phyloP scores from a whole-genome alignment of 2,888 invertebrate genomes.

The Sympetrum striolatum region DNA sequence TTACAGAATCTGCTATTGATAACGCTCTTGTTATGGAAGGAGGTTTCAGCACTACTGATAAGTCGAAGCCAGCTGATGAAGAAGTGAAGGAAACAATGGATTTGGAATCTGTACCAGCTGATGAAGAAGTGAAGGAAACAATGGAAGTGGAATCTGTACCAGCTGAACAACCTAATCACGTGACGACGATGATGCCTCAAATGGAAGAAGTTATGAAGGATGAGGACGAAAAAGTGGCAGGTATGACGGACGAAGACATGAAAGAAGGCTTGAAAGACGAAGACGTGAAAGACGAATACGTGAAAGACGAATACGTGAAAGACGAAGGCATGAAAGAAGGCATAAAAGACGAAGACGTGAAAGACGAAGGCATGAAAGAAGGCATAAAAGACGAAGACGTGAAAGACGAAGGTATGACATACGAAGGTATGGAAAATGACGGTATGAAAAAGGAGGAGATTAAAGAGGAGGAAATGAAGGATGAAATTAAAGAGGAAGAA shows the following conservation, averaged over 20 bases:
- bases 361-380: neutral
- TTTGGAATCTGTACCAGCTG: neutral
- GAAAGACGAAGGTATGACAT: neutral
- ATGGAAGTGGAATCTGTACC: neutral
- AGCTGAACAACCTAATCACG: neutral
- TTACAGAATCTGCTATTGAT: neutral
- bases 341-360: too few relatives aligned
- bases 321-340: too few relatives aligned
- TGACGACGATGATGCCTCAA: neutral
- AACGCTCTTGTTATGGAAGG: neutral
- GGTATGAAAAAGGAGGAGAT: too few relatives aligned
- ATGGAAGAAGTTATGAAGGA: neutral
- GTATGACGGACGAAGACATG: neutral
- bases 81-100: neutral
- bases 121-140: neutral
- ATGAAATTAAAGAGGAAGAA: neutral
- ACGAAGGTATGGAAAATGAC: neutral
- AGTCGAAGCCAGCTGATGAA: neutral
- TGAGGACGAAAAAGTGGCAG: neutral
- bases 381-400: neutral
- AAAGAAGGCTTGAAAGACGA: too few relatives aligned
- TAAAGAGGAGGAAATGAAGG: too few relatives aligned
- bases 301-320: too few relatives aligned
- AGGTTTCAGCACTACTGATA: neutral
- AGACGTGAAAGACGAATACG: too few relatives aligned